Conservation (phyloP, 1,140 invertebrate species). For the Helicorthomorpha holstii region DNA sequence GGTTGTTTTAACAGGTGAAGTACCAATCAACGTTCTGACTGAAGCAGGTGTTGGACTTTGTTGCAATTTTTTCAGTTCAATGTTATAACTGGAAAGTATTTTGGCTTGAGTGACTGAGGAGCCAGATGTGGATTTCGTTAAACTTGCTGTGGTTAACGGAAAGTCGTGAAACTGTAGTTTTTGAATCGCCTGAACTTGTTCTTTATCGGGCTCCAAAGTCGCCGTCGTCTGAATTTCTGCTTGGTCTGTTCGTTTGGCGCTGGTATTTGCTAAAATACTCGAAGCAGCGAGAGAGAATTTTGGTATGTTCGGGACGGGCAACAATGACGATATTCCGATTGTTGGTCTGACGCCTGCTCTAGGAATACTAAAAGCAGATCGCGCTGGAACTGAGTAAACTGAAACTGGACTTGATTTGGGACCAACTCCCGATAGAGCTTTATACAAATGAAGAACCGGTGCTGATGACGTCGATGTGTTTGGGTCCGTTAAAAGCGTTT, state of each 20-base stretch:
- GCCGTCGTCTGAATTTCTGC: background rate
- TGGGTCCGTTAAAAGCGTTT: no score
- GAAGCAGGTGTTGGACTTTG: background rate
- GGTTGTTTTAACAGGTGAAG: no score
- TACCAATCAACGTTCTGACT: background rate
- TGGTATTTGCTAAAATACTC: background rate
- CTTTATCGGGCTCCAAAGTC: conserved; percentile 3
- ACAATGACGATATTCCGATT: background rate
- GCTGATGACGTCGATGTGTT: background rate
- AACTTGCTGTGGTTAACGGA: conserved; percentile 3
- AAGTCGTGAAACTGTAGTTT: conserved; percentile 7
- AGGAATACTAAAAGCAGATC: background rate
- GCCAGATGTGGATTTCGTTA: background rate
- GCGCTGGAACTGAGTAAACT: background rate
- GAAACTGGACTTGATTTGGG: background rate
- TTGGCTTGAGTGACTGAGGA: conserved; percentile 4
- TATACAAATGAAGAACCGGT: background rate
- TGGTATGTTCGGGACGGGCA: background rate
- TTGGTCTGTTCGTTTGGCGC: background rate
- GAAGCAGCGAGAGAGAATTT: background rate
- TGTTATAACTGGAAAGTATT: background rate
- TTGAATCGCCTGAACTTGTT: conserved; percentile 7
- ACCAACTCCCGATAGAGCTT: background rate
- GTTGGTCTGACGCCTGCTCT: background rate
- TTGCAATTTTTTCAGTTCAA: background rate